Conservation (phyloP, 2,113 vertebrate species). For the Hippocampus barbouri region DNA sequence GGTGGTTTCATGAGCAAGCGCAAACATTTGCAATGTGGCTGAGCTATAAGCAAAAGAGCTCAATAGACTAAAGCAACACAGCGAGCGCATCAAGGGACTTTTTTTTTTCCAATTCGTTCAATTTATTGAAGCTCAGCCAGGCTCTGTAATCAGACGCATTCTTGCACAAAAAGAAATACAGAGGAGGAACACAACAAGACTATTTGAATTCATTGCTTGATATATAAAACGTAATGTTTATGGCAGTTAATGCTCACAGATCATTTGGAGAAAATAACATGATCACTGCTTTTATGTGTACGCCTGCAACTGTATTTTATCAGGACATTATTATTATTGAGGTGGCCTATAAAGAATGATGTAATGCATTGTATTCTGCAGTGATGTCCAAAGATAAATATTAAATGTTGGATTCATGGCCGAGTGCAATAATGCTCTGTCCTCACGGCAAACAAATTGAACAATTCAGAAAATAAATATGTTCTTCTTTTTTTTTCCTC, state of each 20-base stretch:
- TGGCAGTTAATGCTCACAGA: conserved; percentile 18
- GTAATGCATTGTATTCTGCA: conserved; percentile 6
- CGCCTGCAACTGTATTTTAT: conserved; percentile 33
- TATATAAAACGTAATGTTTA: conserved; percentile 34
- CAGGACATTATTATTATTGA: conserved; percentile 10
- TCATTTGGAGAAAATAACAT: conserved; percentile 29
- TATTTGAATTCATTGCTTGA: conserved; percentile 24
- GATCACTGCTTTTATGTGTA: conserved; percentile 18
- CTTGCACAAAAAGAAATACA: conserved; percentile 25
- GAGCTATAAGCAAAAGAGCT: conserved; percentile 39
- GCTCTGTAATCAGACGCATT: conserved; percentile 35
- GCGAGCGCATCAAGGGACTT: conserved; percentile 9
- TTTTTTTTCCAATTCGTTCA: conserved; percentile 8
- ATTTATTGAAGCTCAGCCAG: conserved; percentile 7
- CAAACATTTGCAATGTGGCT: conserved; percentile 15
- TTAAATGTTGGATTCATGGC: not conserved
- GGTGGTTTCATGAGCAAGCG: conserved; percentile 17
- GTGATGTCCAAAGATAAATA: conserved; percentile 13
- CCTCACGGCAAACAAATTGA: not conserved
- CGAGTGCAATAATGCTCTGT: not conserved
- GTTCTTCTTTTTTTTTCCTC: not conserved
- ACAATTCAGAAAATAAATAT: not conserved
- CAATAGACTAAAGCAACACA: conserved; percentile 16
- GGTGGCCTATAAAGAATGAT: not conserved
- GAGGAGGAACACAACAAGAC: conserved; percentile 18